Evolutionary conservation across 2,797 vertebrate genomes (phyloP).

Genomic region (Silurus aristotelis): DNA sequence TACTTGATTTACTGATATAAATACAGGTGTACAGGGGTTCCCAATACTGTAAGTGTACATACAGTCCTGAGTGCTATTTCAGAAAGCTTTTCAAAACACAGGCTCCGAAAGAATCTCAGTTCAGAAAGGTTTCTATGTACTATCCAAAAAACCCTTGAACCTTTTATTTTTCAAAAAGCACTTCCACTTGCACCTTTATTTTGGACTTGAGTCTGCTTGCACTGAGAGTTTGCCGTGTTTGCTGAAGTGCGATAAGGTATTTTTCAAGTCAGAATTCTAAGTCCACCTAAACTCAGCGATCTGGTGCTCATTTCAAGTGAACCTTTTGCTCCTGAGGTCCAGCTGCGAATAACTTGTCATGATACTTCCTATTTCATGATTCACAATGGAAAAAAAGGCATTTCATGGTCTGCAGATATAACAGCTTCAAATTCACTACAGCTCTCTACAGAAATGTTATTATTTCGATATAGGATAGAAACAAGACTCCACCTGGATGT

Average conservation of each 20-base stretch:
- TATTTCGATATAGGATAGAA: neutral
- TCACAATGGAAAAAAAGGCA: neutral
- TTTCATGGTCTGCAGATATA: neutral
- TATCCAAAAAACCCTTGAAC: neutral
- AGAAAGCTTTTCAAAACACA: neutral
- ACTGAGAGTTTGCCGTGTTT: neutral
- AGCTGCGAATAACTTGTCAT: neutral
- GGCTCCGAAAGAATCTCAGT: neutral
- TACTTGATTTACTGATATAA: too few species aligned
- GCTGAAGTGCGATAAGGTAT: slow-evolving; percentile 14
- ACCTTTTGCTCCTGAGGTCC: slow-evolving; percentile 11
- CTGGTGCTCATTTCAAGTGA: slow-evolving; percentile 1
- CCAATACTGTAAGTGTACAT: neutral
- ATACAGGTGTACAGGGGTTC: too few species aligned
- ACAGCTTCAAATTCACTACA: neutral
- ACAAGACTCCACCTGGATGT: neutral
- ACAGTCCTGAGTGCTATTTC: neutral
- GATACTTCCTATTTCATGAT: neutral
- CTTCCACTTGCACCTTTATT: neutral
- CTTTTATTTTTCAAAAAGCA: neutral
- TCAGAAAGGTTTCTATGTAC: neutral
- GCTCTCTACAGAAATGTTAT: neutral
- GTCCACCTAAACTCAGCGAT: neutral
- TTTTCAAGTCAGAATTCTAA: neutral
- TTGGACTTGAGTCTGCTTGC: neutral